phyloP scores from a whole-genome alignment of 2,888 invertebrate genomes.

The Ephialtes manifestator region DNA sequence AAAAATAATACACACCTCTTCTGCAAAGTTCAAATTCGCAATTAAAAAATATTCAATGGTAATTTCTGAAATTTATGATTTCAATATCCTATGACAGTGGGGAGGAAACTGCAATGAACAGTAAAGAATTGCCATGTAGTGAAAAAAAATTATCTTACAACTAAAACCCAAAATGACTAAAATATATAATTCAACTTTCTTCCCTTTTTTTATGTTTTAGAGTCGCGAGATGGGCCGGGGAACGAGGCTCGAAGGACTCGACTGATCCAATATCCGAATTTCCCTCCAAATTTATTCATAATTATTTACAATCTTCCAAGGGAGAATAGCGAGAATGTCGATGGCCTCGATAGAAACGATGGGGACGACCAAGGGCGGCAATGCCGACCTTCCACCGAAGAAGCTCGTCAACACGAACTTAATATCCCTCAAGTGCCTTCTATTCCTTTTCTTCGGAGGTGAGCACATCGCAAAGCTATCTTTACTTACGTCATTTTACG shows the following conservation, averaged over 20 bases:
- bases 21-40: too few species aligned
- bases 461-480: constrained; percentile 77
- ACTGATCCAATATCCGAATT: constrained; percentile 48
- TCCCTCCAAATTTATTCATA: constrained; percentile 17
- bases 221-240: constrained; percentile 43
- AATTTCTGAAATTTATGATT: too few species aligned
- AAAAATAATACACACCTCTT: too few species aligned
- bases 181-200: constrained; percentile 10
- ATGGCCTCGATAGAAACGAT: constrained; percentile 78
- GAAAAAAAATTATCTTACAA: neutral
- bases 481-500: neutral
- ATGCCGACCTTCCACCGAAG: constrained; percentile 76
- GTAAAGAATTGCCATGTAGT: too few species aligned
- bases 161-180: neutral
- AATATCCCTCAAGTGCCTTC: constrained; percentile 92
- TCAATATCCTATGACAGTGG: too few species aligned
- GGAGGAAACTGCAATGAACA: too few species aligned
- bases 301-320: constrained; percentile 7
- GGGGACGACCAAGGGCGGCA: constrained; percentile 75
- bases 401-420: constrained; percentile 90
- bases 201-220: constrained; percentile 50
- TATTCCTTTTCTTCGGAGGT: constrained; percentile 94
- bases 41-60: too few species aligned
- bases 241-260: constrained; percentile 53
- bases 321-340: constrained; percentile 70